These are phyloP conservation scores for Euwallacea similis DNA, from an alignment of 1,140 invertebrate genomes.

Conservation along the genomic window DNA sequence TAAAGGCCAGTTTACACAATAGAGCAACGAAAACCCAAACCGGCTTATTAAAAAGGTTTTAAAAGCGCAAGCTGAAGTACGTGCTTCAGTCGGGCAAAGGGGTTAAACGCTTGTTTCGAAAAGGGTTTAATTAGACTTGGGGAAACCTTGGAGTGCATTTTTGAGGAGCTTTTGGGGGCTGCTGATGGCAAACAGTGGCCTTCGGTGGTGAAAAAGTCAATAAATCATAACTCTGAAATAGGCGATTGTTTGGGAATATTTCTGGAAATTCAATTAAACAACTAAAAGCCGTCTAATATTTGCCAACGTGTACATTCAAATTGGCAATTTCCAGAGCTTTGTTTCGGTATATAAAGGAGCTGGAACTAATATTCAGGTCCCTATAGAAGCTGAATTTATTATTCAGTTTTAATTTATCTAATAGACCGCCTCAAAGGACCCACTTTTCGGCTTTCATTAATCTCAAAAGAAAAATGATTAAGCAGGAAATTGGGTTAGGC, in stretches of 20 bases:
- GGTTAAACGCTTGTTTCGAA: slow-evolving; percentile 1
- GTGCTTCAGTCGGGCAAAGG: slow-evolving; percentile 4
- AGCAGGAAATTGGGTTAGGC: neutral
- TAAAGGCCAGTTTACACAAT: slow-evolving; percentile 3
- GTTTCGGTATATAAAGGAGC: no score
- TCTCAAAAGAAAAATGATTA: neutral
- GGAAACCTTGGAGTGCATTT: neutral
- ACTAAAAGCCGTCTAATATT: no score
- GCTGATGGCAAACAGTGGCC: no score
- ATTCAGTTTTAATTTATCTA: neutral
- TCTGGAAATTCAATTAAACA: no score
- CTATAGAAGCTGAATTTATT: neutral
- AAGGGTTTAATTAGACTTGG: slow-evolving; percentile 1
- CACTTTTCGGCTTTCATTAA: neutral
- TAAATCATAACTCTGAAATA: no score
- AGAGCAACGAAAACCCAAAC: neutral
- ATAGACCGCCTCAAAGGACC: neutral
- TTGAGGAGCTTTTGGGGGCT: neutral
- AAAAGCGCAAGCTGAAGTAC: slow-evolving; percentile 6
- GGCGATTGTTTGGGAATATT: no score
- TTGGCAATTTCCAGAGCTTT: no score
- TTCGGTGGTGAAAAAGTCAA: no score
- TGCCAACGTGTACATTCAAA: no score
- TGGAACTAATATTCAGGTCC: no score
- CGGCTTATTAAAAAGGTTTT: slow-evolving; percentile 5